Conservation (phyloP, 30 jellyfish, hydroid and myxozoan genomes). For the Calvadosia cruxmelitensis region DNA sequence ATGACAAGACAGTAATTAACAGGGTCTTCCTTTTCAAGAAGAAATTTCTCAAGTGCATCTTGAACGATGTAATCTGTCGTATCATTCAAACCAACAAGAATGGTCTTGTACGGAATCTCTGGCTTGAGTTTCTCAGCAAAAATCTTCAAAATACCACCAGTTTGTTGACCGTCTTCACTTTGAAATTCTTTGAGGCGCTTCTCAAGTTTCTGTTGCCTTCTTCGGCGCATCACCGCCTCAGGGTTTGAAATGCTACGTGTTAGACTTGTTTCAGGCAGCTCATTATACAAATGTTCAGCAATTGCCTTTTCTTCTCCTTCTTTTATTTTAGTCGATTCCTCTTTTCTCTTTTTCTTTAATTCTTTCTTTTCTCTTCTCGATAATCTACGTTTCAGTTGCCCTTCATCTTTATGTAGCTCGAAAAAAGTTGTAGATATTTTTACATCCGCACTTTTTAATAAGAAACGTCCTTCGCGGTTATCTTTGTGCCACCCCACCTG, state of each 20-base stretch:
- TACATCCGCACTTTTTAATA: slow-evolving; percentile 73
- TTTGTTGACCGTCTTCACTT: slow-evolving; percentile 68
- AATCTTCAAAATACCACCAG: slow-evolving; percentile 88
- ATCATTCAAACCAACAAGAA: slow-evolving; percentile 64
- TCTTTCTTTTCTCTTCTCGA: slow-evolving; percentile 83
- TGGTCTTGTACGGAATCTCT: slow-evolving; percentile 91
- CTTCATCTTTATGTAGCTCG: slow-evolving; percentile 66
- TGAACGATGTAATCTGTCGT: slow-evolving; percentile 62
- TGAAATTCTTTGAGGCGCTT: slow-evolving; percentile 65
- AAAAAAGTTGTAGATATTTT: slow-evolving; percentile 49
- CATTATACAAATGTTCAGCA: slow-evolving; percentile 64
- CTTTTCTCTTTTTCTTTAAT: slow-evolving; percentile 61
- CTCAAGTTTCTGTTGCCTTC: slow-evolving; percentile 84
- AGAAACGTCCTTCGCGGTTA: slow-evolving; percentile 93
- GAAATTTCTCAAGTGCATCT: slow-evolving; percentile 93
- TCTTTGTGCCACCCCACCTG: slow-evolving; percentile 95
- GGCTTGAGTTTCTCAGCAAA: slow-evolving; percentile 95
- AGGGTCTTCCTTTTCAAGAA: slow-evolving; percentile 69
- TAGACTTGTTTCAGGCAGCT: slow-evolving; percentile 77
- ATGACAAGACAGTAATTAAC: slow-evolving; percentile 75
- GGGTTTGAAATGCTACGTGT: slow-evolving; percentile 85
- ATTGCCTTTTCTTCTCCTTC: slow-evolving; percentile 32
- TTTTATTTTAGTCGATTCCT: slow-evolving; percentile 28
- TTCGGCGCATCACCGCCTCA: slow-evolving; percentile 87
- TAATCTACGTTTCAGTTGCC: slow-evolving; percentile 65